A percentile compares a stretch with the other conserved stretches of the same genome.
Conservation (phyloP, 2,888 invertebrate genomes). For the Drosophila acutilabella region DNA sequence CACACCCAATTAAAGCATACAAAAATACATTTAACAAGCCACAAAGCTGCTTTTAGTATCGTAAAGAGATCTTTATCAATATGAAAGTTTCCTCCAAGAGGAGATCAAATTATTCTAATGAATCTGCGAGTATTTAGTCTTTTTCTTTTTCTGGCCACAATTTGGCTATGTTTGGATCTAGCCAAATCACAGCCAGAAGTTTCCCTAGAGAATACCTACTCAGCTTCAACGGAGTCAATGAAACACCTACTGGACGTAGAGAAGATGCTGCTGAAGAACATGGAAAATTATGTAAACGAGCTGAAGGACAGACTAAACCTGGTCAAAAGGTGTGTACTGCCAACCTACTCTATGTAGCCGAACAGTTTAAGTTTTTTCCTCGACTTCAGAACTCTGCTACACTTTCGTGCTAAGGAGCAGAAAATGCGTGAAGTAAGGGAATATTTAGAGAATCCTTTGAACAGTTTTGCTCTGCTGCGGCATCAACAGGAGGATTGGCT, state of each 20-base stretch:
- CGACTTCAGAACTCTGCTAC: slow-evolving; percentile 18
- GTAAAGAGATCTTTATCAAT: no score
- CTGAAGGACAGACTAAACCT: slow-evolving; percentile 31
- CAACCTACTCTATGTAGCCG: neutral
- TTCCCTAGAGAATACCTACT: slow-evolving; percentile 1
- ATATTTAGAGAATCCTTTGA: slow-evolving; percentile 44
- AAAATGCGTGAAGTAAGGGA: slow-evolving; percentile 23
- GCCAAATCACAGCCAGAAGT: neutral
- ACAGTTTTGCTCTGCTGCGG: slow-evolving; percentile 38
- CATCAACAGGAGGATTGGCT: slow-evolving; percentile 39
- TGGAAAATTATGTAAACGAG: slow-evolving; percentile 20
- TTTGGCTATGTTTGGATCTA: neutral
- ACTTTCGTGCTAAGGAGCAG: slow-evolving; percentile 8
- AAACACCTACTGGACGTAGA: slow-evolving; percentile 33
- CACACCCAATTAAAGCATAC: neutral
- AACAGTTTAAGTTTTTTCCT: neutral
- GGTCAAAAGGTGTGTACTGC: slow-evolving; percentile 30
- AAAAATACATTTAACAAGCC: neutral
- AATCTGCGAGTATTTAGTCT: neutral
- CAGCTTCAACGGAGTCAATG: slow-evolving; percentile 32
- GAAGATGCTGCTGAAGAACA: slow-evolving; percentile 28
- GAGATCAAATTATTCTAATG: slow-evolving; percentile 6
- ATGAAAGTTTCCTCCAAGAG: neutral
- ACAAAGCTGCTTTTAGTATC: no score
- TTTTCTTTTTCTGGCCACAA: slow-evolving; percentile 1